Evolutionary conservation across 2,797 vertebrate genomes (phyloP), one percentile per base, ranked within the genome.

Genomic region (Phaenicophaeus curvirostris): DNA sequence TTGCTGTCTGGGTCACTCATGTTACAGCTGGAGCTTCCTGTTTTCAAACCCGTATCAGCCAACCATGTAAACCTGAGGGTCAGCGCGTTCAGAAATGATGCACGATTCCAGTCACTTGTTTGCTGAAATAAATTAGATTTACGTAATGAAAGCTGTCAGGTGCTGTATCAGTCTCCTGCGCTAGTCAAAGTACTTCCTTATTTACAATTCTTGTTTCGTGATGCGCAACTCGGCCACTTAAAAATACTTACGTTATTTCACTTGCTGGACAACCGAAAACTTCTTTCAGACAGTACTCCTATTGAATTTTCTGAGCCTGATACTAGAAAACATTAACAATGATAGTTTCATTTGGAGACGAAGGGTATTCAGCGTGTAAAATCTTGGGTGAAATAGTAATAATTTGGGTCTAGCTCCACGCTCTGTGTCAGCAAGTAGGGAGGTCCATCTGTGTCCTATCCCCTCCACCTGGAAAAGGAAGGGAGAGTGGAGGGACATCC

Each of bases 11-110:
- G 98, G 98, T 98, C 98, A 98, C 96, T 98, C 96, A 83, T 96
- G 97, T 96, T 98, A 97, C 97, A 98, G 97, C 97, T 98, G 97
- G 97, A 59, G 94, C 96, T 98, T 98, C 98, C 98, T 98, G 98
- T 98, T 98, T 98, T 98, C 92, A 96, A 97, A 94, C 89, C 94
- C 96, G 0, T 96, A 92, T 95, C 97, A 98, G 94, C 96, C 92
- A 97, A 97, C 97, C 97, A 96, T 97, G 96, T 97, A 98, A 97
- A 97, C 79, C 95, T 92, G 90, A 96, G 96, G 96, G 97, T 97
- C 97, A 97, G 92, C 96, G 97, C 86, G 96, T 97, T 97, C 95
- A 95, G 93, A 96, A 96, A 96, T 93, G 95, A 94, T 91, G 96
- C 93, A 77, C 81, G 89, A 96, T 96, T 97, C 96, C 96, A 97